Conservation (phyloP, 2,113 vertebrate species). For the Chinchilla lanigera region DNA sequence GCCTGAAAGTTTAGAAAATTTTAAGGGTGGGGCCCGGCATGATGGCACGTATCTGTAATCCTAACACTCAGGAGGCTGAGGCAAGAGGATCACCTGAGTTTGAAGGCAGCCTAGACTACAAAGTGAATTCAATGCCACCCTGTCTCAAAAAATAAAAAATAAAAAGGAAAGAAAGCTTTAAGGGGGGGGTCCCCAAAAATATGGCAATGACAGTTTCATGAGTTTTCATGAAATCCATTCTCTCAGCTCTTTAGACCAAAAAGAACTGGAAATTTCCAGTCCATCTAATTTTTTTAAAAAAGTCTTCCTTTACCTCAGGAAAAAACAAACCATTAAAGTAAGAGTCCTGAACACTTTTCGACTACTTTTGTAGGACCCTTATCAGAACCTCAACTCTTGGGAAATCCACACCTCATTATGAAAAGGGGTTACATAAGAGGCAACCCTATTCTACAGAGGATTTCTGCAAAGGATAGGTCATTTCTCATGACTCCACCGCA, state of each 20-base stretch:
- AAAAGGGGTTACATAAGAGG: conserved; percentile 6
- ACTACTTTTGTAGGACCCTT: neutral
- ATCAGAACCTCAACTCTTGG: conserved; percentile 24
- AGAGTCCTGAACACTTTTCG: conserved; percentile 7
- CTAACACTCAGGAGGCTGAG: neutral
- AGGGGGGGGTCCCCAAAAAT: neutral
- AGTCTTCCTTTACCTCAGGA: neutral
- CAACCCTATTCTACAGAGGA: neutral
- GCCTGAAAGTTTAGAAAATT: neutral
- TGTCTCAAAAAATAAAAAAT: neutral
- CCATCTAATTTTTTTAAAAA: neutral
- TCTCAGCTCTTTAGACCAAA: neutral
- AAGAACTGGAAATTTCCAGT: neutral
- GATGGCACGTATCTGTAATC: neutral
- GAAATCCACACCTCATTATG: neutral
- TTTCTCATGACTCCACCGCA: neutral
- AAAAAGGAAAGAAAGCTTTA: neutral
- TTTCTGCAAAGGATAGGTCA: conserved; percentile 6
- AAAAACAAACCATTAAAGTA: conserved; percentile 16
- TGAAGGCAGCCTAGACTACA: neutral
- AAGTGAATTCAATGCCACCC: neutral
- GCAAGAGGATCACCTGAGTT: neutral
- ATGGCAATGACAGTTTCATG: neutral
- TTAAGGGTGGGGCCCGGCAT: neutral
- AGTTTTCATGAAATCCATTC: neutral